phyloP scores from a whole-genome alignment of 2,113 vertebrate species.

The Haliaeetus leucogaster region DNA sequence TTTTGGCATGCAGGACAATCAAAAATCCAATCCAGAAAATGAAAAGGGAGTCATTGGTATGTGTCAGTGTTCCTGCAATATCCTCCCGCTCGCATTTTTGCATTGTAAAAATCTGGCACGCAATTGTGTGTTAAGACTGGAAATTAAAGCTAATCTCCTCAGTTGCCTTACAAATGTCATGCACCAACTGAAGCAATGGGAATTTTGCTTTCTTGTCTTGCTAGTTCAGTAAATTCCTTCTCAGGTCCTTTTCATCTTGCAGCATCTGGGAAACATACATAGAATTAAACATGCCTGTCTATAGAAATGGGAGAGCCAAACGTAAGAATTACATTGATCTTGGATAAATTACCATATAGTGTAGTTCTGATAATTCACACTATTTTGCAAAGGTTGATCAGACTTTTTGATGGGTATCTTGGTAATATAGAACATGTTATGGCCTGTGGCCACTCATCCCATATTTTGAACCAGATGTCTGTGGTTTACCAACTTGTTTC shows the following conservation, averaged over 20 bases:
- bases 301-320: neutral
- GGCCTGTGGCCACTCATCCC: neutral
- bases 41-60: neutral
- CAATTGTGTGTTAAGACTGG: neutral
- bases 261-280: neutral
- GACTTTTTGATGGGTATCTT: neutral
- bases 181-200: neutral
- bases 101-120: neutral
- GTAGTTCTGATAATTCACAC: neutral
- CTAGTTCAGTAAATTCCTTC: neutral
- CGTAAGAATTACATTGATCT: neutral
- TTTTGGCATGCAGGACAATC: neutral
- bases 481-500: neutral
- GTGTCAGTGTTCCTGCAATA: neutral
- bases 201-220: neutral
- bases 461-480: neutral
- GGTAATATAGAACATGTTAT: neutral
- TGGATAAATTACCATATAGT: neutral
- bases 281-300: neutral
- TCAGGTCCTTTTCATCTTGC: neutral
- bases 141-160: constrained; percentile 6
- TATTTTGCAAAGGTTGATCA: neutral
- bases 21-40: constrained; percentile 5
- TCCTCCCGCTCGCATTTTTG: neutral
- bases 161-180: neutral